phyloP scores from a whole-genome alignment of 2,797 vertebrate species.

The Argyrosomus regius region DNA sequence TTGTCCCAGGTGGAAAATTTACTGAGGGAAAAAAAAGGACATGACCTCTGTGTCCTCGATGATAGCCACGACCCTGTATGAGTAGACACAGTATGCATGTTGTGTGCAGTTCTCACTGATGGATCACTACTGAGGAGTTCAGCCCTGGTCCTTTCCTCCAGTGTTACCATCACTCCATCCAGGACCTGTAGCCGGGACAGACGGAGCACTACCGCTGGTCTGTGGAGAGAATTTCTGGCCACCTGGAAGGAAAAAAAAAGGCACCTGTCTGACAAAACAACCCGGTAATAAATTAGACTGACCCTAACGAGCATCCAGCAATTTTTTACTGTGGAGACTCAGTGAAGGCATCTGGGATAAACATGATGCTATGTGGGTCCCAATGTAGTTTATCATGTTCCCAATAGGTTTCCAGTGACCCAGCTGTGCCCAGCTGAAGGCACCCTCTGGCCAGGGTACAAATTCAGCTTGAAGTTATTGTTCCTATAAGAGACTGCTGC shows the following conservation, averaged over 20 bases:
- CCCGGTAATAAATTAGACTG: neutral
- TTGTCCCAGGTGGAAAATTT: neutral
- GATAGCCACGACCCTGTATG: neutral
- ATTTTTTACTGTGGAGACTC: slow-evolving; percentile 1
- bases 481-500: slow-evolving; percentile 61
- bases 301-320: neutral
- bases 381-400: slow-evolving; percentile 25
- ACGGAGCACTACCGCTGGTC: slow-evolving; percentile 82
- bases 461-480: slow-evolving; percentile 52
- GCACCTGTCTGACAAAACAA: slow-evolving; percentile 22
- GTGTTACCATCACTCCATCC: slow-evolving; percentile 85
- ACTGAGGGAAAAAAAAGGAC: no score
- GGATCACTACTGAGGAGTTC: slow-evolving; percentile 84
- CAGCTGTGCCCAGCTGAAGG: slow-evolving; percentile 68
- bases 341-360: slow-evolving; percentile 58
- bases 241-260: slow-evolving; percentile 74
- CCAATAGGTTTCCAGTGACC: slow-evolving; percentile 56
- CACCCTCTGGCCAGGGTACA: slow-evolving; percentile 53
- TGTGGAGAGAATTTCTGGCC: slow-evolving; percentile 85
- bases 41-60: neutral
- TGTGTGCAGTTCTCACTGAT: slow-evolving; percentile 77
- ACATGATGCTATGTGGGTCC: slow-evolving; percentile 50
- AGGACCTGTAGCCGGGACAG: slow-evolving; percentile 88
- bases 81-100: neutral
- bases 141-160: slow-evolving; percentile 87